phyloP scores from a whole-genome alignment of 2,113 vertebrate genomes.

The Lamprologus sp. region DNA sequence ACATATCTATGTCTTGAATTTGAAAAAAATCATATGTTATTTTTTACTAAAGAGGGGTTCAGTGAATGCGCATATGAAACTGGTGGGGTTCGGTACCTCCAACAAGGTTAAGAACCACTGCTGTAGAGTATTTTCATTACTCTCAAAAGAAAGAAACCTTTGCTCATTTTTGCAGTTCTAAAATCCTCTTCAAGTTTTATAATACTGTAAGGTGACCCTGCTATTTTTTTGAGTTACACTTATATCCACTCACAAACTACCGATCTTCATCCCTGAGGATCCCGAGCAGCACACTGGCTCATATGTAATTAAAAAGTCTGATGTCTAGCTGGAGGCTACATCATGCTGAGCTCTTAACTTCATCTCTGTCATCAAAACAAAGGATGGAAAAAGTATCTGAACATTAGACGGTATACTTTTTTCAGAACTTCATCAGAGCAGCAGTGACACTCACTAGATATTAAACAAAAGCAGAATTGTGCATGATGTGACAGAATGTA shows the following conservation, averaged over 20 bases:
- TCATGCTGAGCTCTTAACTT: not conserved
- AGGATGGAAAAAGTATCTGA: not conserved
- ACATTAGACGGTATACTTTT: not conserved
- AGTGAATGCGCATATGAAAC: too few species aligned
- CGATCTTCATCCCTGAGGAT: not conserved
- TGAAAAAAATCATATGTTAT: too few species aligned
- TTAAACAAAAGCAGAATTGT: not conserved
- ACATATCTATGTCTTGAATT: too few species aligned
- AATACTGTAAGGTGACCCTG: not conserved
- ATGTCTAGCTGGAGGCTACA: not conserved
- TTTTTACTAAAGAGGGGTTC: too few species aligned
- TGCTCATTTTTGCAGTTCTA: not conserved
- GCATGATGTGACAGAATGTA: not conserved
- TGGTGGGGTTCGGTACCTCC: too few species aligned
- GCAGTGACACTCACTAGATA: not conserved
- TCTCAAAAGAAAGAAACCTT: not conserved
- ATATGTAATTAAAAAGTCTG: conserved; percentile 25
- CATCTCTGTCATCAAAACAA: not conserved
- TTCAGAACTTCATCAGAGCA: not conserved
- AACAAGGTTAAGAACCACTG: not conserved
- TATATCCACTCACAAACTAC: not conserved
- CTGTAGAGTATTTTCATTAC: not conserved
- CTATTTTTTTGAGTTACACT: not conserved
- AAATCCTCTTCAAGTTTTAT: not conserved
- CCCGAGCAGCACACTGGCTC: not conserved